These are phyloP conservation scores for Brachystomella parvula DNA, from an alignment of 1,140 invertebrate genomes.

Conservation along the genomic window DNA sequence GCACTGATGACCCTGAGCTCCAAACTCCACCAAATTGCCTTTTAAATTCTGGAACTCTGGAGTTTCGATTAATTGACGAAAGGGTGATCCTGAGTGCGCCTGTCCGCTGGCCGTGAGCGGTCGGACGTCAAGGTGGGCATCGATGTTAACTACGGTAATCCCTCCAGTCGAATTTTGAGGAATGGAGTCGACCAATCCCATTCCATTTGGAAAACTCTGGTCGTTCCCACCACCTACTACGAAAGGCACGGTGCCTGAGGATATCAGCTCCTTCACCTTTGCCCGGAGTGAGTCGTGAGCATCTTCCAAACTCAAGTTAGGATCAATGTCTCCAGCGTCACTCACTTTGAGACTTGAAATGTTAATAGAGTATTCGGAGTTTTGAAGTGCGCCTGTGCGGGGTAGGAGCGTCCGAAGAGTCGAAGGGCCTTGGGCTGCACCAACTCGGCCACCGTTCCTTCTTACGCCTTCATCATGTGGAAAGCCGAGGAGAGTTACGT, in stretches of 20 bases:
- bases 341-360: not conserved
- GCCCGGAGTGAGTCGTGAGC: not conserved
- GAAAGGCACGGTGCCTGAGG: not conserved
- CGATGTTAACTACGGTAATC: not conserved
- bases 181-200: not conserved
- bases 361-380: not conserved
- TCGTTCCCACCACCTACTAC: not conserved
- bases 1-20: not conserved
- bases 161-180: not conserved
- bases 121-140: not conserved
- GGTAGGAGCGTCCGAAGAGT: not conserved
- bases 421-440: not conserved
- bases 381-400: not conserved
- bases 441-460: conserved; percentile 6
- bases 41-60: not conserved
- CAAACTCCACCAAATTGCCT: not conserved
- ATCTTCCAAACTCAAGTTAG: not conserved
- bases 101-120: not conserved
- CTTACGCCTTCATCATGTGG: conserved; percentile 1
- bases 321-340: not conserved
- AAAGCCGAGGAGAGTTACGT: not conserved
- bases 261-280: not conserved
- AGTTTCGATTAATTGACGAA: not conserved
- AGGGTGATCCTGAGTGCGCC: not conserved
- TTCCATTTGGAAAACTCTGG: not conserved